A percentile compares a stretch with the other conserved stretches of the same genome.
phyloP scores from a whole-genome alignment of 2,113 vertebrate species.

The Toxostoma redivivum region DNA sequence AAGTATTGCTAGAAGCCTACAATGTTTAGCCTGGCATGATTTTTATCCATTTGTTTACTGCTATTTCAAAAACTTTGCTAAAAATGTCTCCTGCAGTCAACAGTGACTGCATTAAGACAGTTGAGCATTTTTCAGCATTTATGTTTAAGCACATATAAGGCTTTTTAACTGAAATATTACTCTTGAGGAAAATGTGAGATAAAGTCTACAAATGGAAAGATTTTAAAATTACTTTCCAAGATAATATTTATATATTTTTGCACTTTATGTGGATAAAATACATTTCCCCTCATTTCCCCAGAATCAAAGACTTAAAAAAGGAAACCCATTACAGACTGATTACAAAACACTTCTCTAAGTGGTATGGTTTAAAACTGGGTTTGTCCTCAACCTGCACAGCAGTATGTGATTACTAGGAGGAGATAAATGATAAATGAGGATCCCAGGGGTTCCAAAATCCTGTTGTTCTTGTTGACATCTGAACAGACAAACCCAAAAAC shows the following conservation, averaged over 20 bases:
- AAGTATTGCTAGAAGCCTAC: conserved; percentile 2
- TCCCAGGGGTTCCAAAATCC: neutral
- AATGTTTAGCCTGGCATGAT: conserved; percentile 3
- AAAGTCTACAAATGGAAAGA: neutral
- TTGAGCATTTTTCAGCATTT: neutral
- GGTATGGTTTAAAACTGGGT: neutral
- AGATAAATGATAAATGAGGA: neutral
- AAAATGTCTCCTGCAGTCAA: neutral
- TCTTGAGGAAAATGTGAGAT: neutral
- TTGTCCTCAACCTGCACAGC: neutral
- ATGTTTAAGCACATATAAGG: neutral
- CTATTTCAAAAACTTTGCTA: neutral
- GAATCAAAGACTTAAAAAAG: neutral
- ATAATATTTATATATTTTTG: neutral
- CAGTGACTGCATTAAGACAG: neutral
- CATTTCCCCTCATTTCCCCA: rapidly evolving
- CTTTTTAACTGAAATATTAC: neutral
- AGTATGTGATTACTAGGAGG: neutral
- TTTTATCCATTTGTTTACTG: conserved; percentile 36
- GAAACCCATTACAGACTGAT: neutral
- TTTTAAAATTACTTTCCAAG: neutral
- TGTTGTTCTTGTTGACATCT: neutral
- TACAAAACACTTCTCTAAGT: neutral
- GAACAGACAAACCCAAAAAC: neutral
- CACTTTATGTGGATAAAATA: neutral